phyloP scores from a whole-genome alignment of 1,140 invertebrate species.

The Aporrectodea caliginosa region DNA sequence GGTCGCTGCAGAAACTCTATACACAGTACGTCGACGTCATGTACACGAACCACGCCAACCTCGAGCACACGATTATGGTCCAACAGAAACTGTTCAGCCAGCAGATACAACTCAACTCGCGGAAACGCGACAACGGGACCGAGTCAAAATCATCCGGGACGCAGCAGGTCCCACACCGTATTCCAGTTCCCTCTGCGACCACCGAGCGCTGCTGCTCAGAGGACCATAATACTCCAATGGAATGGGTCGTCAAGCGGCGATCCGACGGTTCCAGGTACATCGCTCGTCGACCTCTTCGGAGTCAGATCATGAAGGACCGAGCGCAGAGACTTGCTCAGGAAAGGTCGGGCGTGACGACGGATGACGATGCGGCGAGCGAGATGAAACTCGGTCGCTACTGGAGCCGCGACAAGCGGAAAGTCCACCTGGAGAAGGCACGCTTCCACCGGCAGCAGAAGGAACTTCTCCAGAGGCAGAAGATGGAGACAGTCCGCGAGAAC shows the following conservation, averaged over 20 bases:
- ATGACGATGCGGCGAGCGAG: constrained; percentile 78
- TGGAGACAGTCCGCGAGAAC: constrained; percentile 38
- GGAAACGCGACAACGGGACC: not conserved
- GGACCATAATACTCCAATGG: constrained; percentile 56
- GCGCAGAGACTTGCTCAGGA: constrained; percentile 65
- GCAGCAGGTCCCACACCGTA: not conserved
- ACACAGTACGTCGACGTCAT: constrained; percentile 57
- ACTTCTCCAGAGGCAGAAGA: constrained; percentile 45
- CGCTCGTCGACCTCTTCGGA: constrained; percentile 54
- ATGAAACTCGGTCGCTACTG: constrained; percentile 75
- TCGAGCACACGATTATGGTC: constrained; percentile 69
- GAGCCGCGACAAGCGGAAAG: constrained; percentile 73
- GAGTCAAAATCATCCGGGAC: not conserved
- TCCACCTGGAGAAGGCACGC: constrained; percentile 67
- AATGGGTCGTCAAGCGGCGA: constrained; percentile 74
- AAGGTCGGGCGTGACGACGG: constrained; percentile 69
- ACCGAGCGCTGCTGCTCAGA: not conserved
- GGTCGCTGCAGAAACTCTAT: constrained; percentile 46
- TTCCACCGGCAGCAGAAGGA: constrained; percentile 61
- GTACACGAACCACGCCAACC: constrained; percentile 70
- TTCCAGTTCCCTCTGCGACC: no score
- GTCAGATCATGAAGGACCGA: constrained; percentile 63
- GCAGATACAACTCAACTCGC: constrained; percentile 38
- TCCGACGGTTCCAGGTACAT: constrained; percentile 66
- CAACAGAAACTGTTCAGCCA: constrained; percentile 67